A percentile compares a stretch with the other conserved stretches of the same genome.
These are phyloP conservation scores for Drosophila mulleri DNA, from an alignment of 2,888 invertebrate species.

Conservation along the genomic window DNA sequence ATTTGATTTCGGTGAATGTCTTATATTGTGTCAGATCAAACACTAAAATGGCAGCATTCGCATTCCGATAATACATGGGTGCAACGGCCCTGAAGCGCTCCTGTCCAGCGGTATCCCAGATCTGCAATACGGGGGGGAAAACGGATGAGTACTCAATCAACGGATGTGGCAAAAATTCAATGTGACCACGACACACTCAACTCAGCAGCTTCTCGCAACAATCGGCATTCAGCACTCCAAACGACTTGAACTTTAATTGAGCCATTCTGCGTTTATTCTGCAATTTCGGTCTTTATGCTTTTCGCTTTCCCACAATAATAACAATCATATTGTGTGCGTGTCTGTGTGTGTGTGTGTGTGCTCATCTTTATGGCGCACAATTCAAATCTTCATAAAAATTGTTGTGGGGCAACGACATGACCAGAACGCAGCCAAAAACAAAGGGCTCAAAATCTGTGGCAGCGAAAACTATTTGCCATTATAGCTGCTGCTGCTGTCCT, in stretches of 20 bases:
- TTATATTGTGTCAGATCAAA: constrained; percentile 92
- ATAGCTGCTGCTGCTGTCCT: constrained; percentile 8
- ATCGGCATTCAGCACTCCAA: constrained; percentile 6
- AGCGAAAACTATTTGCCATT: constrained; percentile 62
- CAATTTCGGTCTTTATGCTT: constrained; percentile 67
- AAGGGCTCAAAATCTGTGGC: constrained; percentile 50
- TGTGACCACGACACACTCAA: background rate
- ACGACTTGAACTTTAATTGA: constrained; percentile 67
- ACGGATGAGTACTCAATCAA: constrained; percentile 25
- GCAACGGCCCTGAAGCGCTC: constrained; percentile 93
- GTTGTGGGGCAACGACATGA: constrained; percentile 72
- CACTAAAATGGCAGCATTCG: constrained; percentile 94
- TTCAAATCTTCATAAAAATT: constrained; percentile 69
- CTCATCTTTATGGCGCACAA: constrained; percentile 62
- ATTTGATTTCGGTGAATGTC: constrained; percentile 92
- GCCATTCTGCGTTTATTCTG: constrained; percentile 68
- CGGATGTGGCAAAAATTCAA: constrained; percentile 5
- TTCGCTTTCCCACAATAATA: constrained; percentile 66
- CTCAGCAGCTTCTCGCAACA: background rate
- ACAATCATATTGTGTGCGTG: constrained; percentile 59
- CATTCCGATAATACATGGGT: constrained; percentile 97
- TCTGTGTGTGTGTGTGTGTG: constrained; percentile 40
- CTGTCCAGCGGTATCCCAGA: constrained; percentile 85
- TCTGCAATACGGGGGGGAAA: constrained; percentile 62
- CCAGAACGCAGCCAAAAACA: constrained; percentile 48